These are phyloP conservation scores for Pelmatolapia mariae DNA, from an alignment of 2,113 vertebrate species.

Conservation along the genomic window DNA sequence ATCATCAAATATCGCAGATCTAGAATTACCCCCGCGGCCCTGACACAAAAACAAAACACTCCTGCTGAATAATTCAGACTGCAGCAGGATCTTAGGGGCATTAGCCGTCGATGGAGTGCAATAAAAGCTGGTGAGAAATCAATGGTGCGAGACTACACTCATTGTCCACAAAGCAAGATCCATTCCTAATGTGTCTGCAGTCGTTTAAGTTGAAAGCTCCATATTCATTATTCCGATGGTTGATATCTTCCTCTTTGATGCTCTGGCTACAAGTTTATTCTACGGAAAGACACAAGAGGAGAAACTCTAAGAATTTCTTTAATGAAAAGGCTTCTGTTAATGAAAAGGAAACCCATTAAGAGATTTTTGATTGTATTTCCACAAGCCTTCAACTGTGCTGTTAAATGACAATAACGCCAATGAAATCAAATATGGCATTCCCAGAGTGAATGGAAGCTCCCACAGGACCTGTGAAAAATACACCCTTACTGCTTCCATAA, in stretches of 20 bases:
- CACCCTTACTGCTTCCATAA: neutral
- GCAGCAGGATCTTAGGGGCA: constrained; percentile 62
- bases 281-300: neutral
- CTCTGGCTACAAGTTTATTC: neutral
- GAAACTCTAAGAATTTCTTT: too few relatives aligned
- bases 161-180: constrained; percentile 62
- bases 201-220: constrained; percentile 49
- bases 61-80: constrained; percentile 72
- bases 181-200: constrained; percentile 62
- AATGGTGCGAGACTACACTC: constrained; percentile 65
- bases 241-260: constrained; percentile 38
- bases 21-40: constrained; percentile 57
- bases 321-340: neutral
- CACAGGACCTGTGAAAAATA: neutral
- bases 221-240: constrained; percentile 25
- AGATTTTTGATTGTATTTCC: neutral
- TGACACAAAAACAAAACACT: constrained; percentile 73
- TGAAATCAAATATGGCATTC: neutral
- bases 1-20: constrained; percentile 65
- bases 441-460: neutral
- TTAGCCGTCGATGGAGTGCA: constrained; percentile 62
- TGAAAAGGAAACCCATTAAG: neutral
- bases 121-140: constrained; percentile 72
- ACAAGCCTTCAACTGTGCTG: neutral
- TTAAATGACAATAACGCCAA: neutral